phyloP scores from a whole-genome alignment of 2,888 invertebrate species.

The Drosophila infuscata region DNA sequence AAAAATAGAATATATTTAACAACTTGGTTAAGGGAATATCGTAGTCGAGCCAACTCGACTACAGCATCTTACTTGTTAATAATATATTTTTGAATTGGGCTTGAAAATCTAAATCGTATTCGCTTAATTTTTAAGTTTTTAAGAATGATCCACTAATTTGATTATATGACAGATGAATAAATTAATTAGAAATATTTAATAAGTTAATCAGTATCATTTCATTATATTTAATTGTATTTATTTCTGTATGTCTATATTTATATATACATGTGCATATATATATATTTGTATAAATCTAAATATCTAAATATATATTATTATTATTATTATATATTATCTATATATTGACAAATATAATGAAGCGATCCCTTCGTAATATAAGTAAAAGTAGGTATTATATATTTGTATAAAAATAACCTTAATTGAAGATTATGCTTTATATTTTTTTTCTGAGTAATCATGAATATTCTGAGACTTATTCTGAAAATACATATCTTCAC shows the following conservation, averaged over 20 bases:
- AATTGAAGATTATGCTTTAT: background rate
- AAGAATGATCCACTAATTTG: background rate
- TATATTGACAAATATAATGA: too few species aligned
- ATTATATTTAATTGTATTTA: background rate
- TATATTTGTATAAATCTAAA: background rate
- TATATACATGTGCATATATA: background rate
- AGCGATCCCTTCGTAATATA: too few species aligned
- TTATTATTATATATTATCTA: too few species aligned
- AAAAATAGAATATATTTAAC: too few species aligned
- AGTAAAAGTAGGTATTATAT: too few species aligned
- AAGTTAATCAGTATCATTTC: background rate
- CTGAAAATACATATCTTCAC: too few species aligned
- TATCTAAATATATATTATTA: background rate
- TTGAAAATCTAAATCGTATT: background rate
- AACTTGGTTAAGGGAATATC: too few species aligned
- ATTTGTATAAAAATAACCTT: background rate
- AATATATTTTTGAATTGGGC: background rate
- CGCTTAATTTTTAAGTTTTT: background rate
- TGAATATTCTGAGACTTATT: too few species aligned
- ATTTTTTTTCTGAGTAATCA: too few species aligned
- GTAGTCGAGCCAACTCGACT: too few species aligned
- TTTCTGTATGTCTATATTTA: background rate
- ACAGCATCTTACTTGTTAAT: background rate
- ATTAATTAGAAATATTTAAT: background rate
- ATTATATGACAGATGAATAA: background rate